These are phyloP conservation scores for Empis livida DNA, from an alignment of 2,888 invertebrate species.

Conservation along the genomic window DNA sequence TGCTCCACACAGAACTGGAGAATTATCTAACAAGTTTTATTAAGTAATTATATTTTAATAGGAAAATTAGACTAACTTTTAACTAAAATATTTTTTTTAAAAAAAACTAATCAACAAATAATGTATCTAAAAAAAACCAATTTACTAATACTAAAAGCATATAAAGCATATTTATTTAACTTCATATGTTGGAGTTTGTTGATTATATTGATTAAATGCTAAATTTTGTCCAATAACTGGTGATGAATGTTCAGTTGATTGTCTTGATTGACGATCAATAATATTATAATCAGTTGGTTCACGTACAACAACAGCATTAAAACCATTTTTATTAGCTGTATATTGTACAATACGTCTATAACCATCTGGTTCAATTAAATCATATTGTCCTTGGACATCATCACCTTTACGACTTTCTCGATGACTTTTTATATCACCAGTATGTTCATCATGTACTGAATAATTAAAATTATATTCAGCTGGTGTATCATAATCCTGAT, in stretches of 20 bases:
- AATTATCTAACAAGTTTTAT: too few relatives aligned
- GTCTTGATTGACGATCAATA: slow-evolving; percentile 1
- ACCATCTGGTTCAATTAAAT: slow-evolving; percentile 10
- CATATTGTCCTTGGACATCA: slow-evolving; percentile 9
- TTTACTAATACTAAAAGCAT: too few relatives aligned
- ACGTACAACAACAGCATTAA: slow-evolving; percentile 10
- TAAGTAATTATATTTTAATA: too few relatives aligned
- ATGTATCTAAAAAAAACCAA: too few relatives aligned
- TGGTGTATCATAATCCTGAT: slow-evolving; percentile 23
- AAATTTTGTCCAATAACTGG: neutral
- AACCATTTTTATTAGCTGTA: slow-evolving; percentile 9
- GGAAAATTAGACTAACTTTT: too few relatives aligned
- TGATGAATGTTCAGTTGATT: neutral
- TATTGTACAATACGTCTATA: slow-evolving; percentile 11
- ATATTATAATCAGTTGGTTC: slow-evolving; percentile 6
- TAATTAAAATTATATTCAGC: slow-evolving; percentile 40
- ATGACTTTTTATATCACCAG: slow-evolving; percentile 35
- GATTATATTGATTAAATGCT: neutral
- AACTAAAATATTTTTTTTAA: too few relatives aligned
- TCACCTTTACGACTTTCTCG: slow-evolving; percentile 10
- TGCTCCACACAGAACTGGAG: too few relatives aligned
- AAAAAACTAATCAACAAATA: too few relatives aligned
- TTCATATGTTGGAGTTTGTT: neutral
- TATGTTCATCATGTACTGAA: slow-evolving; percentile 38
- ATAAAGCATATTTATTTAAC: neutral